Evolutionary conservation across 2,797 vertebrate genomes (phyloP), one percentile per base, ranked within the genome.

Genomic region (Margarornis squamiger): DNA sequence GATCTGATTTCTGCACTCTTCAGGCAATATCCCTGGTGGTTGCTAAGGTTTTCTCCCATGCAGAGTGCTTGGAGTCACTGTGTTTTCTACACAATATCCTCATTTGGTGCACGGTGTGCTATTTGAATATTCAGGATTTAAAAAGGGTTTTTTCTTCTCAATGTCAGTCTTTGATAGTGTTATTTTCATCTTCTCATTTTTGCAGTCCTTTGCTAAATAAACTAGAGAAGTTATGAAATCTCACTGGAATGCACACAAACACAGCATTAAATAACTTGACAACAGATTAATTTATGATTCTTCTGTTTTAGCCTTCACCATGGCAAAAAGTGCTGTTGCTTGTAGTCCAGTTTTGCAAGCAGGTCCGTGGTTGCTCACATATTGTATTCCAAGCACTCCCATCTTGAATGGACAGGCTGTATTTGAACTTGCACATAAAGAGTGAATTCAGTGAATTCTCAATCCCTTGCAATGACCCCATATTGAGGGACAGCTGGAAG

Each of bases 401-500:
- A 4, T 58, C 68, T 65, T 27, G 41, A 49, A 58, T 32, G 62
- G 68, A 61, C 89, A 80, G 75, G 36, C 78, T 71, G 58, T 30
- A 20, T 68, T 89, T 94, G 57, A 91, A 74, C 68, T 72, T 73
- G 45, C 52, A 58, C 68, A 32, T 17, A 13, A 48, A 54, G 78
- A 72, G 30, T 49, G 65, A 36, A 58, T 92, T 80, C 81, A 57
- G 52, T 29, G 54, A 51, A 7, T 2, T 81, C 80, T 36, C 57
- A 49, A 21, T 58, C 59, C 59, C 57, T 61, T 52, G 81, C 86
- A 88, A 6, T 92, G 83, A 38, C 76, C 45, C 79, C 18, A 0
- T 43, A 10, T 39, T 86, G 76, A 85, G 76, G 92, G 83, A 72
- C 70, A 85, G 86, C 91, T 67, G 78, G 88, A 94, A 75, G 55